Evolutionary conservation across 2,888 invertebrate genomes (phyloP).

Genomic region (Leucoma salicis): DNA sequence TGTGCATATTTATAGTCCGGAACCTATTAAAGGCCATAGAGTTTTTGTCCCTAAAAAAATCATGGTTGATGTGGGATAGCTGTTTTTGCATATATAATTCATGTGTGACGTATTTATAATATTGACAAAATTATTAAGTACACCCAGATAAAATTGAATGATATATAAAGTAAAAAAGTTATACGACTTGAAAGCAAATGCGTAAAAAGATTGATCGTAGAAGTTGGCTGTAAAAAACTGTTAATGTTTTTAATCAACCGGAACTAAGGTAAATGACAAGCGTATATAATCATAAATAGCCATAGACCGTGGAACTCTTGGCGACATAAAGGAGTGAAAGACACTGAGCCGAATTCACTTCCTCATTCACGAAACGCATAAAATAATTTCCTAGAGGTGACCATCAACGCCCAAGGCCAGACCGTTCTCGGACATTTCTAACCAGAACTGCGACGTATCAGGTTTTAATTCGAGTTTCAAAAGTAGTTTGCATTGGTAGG

Average conservation of each 20-base stretch:
- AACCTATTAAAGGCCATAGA: too few relatives aligned
- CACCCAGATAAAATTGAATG: too few relatives aligned
- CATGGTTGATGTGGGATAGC: too few relatives aligned
- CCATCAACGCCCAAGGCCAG: slow-evolving; percentile 26
- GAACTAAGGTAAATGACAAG: slow-evolving; percentile 9
- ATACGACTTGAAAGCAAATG: too few relatives aligned
- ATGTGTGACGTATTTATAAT: too few relatives aligned
- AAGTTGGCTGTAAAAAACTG: not conserved
- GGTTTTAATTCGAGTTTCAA: slow-evolving; percentile 33
- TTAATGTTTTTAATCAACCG: slow-evolving; percentile 2
- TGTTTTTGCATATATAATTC: too few relatives aligned
- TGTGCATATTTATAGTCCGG: too few relatives aligned
- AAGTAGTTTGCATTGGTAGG: slow-evolving; percentile 38
- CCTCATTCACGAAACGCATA: slow-evolving; percentile 30
- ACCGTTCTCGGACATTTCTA: slow-evolving; percentile 27
- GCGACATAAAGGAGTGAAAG: slow-evolving; percentile 31
- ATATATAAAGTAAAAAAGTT: too few relatives aligned
- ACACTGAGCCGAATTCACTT: slow-evolving; percentile 37
- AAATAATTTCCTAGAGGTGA: slow-evolving; percentile 39
- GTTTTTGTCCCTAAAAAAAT: too few relatives aligned
- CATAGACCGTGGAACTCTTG: slow-evolving; percentile 12
- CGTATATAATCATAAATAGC: slow-evolving; percentile 13
- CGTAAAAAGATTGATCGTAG: not conserved
- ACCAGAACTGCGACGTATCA: slow-evolving; percentile 27
- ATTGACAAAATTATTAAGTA: too few relatives aligned